Percentiles rank a stretch among this genome's conserved stretches.
Evolutionary conservation across 2,888 invertebrate genomes (phyloP).

Genomic region (Agrochola circellaris): DNA sequence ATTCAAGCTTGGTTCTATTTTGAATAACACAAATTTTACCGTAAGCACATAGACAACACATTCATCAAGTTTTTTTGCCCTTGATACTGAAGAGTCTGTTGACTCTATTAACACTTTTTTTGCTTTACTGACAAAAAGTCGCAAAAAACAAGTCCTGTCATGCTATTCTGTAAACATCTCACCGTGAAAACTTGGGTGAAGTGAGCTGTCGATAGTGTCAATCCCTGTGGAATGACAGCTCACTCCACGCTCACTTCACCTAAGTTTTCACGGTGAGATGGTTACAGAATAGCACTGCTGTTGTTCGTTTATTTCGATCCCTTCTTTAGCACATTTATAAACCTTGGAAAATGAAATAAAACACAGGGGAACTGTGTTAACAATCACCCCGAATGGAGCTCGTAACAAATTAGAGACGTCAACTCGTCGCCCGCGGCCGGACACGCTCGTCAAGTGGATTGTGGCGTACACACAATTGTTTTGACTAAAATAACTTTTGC

Average conservation of each 20-base stretch:
- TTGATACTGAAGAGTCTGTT: slow-evolving; percentile 3
- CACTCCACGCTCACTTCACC: too few relatives aligned
- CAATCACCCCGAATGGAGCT: slow-evolving; percentile 61
- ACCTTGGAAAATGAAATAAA: slow-evolving; percentile 45
- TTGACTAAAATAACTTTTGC: slow-evolving; percentile 65
- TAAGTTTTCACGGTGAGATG: too few relatives aligned
- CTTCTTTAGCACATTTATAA: slow-evolving; percentile 38
- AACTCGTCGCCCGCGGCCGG: slow-evolving; percentile 68
- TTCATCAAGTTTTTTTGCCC: slow-evolving; percentile 17
- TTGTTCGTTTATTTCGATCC: not conserved
- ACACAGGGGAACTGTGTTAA: slow-evolving; percentile 53
- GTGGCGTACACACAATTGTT: slow-evolving; percentile 69
- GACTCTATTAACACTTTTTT: not conserved
- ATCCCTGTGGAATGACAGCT: too few relatives aligned
- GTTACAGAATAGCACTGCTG: too few relatives aligned
- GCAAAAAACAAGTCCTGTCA: slow-evolving; percentile 1
- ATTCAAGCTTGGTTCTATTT: slow-evolving; percentile 37
- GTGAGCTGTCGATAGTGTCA: too few relatives aligned
- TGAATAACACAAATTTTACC: slow-evolving; percentile 25
- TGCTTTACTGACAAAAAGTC: not conserved
- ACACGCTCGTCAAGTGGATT: slow-evolving; percentile 74
- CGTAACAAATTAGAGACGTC: slow-evolving; percentile 67
- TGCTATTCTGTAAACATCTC: too few relatives aligned
- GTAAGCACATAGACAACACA: slow-evolving; percentile 7
- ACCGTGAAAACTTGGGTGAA: too few relatives aligned